Evolutionary conservation across 2,888 invertebrate species (phyloP).

Genomic region (Agonum fuliginosum): DNA sequence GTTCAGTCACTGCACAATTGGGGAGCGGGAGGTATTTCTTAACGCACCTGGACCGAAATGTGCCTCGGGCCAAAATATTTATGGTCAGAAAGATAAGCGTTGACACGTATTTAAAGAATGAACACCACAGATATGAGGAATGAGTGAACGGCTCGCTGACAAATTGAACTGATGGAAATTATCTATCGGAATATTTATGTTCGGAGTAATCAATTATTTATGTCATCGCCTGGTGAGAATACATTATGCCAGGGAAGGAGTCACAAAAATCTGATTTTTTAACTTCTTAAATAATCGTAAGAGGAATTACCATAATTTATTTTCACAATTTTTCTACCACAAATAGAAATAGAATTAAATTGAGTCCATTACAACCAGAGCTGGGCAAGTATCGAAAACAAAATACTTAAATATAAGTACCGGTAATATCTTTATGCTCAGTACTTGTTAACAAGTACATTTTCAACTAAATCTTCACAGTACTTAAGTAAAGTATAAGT

Average conservation of each 20-base stretch:
- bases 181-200: slow-evolving; percentile 58
- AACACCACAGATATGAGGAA: slow-evolving; percentile 54
- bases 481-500: no score
- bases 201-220: slow-evolving; percentile 57
- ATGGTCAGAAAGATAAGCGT: slow-evolving; percentile 49
- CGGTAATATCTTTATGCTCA: no score
- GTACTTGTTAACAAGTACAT: no score
- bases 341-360: no score
- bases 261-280: neutral
- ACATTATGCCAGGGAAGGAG: slow-evolving; percentile 10
- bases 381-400: no score
- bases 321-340: no score
- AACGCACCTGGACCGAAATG: slow-evolving; percentile 14
- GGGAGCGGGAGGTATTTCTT: neutral
- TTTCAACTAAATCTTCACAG: no score
- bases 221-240: slow-evolving; percentile 56
- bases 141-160: slow-evolving; percentile 48
- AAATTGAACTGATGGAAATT: slow-evolving; percentile 59
- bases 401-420: no score
- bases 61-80: slow-evolving; percentile 46
- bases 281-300: no score
- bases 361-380: no score
- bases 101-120: slow-evolving; percentile 57
- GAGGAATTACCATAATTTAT: no score
- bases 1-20: slow-evolving; percentile 56